Base-by-base conservation (phyloP, 1,140 invertebrate species). In the Ceratina australensis region DNA sequence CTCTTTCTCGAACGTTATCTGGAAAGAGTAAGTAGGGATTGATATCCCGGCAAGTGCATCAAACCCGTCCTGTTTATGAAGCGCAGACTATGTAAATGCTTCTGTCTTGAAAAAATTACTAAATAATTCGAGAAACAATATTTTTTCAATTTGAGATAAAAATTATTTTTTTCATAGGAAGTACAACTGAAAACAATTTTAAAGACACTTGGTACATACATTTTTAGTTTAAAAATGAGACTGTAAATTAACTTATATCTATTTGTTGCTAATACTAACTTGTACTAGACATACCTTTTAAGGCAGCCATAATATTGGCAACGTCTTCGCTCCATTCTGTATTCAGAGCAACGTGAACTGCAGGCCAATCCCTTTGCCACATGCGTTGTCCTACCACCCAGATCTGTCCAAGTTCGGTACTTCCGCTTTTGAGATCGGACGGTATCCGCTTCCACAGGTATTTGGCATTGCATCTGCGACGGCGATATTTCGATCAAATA, bases 401-500 rank as follows among this genome's bases (percentile, higher is more conserved):
- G 73, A 98, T 95, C 64, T 94, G 93, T 52, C 85, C 90, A 79
- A 98, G 91, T 93, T 98, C 97, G 47, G 95, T 90, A 89, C 94
- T 94, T 22, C 93, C 93, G 66, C 90, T 91, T 92, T 97, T 97
- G 13, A 96, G 89, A 87, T 89, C 93, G 54, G 90, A 84, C 22
- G 97, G 97, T 84, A 98, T 97, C 89, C 97, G 94, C 91, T 98
- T 97, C 97, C 97, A 98, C 82, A 98, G 92, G 92, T 96, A 97
- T 92, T 98, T 98, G 5, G 97, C 97, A 94, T 96, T 96, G 88
- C 96, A 96, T 91, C 97, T 98, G 89, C 73, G 94, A 93, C 79
- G 20, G 16, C 18, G 18, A 24, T 72, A 42, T 72, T 78, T 61
- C 65, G 72, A 75, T 83, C 66, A 75, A 68, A 60, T 18, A 54